Percentiles rank a stretch among this genome's conserved stretches.
These are phyloP conservation scores for Diadophis punctatus DNA, from an alignment of 2,113 vertebrate species.

Conservation along the genomic window DNA sequence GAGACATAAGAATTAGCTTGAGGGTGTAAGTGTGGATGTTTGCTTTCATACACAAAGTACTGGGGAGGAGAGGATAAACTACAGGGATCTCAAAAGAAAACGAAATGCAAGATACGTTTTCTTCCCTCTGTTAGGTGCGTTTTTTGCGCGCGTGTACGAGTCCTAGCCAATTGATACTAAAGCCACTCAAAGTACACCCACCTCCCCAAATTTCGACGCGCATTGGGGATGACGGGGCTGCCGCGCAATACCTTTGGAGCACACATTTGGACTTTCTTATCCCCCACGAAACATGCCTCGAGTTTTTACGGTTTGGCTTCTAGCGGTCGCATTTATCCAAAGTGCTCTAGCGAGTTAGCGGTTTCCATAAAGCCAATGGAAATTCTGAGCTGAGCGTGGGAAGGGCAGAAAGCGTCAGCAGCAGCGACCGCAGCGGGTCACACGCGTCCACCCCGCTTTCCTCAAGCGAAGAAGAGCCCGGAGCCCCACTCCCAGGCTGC, in stretches of 20 bases:
- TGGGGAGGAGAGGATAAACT: background rate
- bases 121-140: background rate
- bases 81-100: background rate
- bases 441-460: background rate
- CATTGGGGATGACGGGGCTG: background rate
- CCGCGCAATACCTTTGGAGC: background rate
- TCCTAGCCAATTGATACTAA: background rate
- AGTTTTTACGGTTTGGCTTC: background rate
- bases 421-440: background rate
- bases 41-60: background rate
- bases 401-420: background rate
- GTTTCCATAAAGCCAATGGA: background rate
- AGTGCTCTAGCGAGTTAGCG: no score
- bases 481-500: background rate
- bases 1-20: background rate
- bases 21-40: background rate
- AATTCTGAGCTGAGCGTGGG: background rate
- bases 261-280: background rate
- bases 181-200: background rate
- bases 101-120: background rate
- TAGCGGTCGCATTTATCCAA: no score
- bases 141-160: no score
- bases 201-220: background rate
- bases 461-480: background rate
- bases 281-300: background rate